Conservation (phyloP, 2,797 vertebrate genomes). For the Peromyscus aztecus region DNA sequence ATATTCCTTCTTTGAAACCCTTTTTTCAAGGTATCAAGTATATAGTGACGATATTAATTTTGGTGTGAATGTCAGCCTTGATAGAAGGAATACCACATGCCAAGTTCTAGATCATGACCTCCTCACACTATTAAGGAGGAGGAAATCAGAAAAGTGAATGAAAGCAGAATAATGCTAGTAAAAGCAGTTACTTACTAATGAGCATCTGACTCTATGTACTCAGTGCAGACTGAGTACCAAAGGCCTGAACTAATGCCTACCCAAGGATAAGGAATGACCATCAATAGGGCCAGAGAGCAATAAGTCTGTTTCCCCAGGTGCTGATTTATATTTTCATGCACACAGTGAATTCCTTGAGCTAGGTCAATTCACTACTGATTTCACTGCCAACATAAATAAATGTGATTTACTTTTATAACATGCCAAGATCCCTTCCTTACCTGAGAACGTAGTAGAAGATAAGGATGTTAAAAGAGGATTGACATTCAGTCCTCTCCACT, state of each 20-base stretch:
- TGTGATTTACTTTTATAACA: constrained; percentile 50
- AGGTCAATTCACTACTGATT: constrained; percentile 42
- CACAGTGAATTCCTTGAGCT: constrained; percentile 23
- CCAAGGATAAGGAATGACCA: not conserved
- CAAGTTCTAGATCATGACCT: constrained; percentile 28
- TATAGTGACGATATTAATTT: constrained; percentile 42
- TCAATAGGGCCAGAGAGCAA: not conserved
- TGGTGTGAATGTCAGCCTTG: constrained; percentile 31
- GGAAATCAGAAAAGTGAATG: not conserved
- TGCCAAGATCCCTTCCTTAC: not conserved
- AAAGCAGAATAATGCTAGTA: constrained; percentile 23
- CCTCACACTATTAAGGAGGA: constrained; percentile 42
- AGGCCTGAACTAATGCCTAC: not conserved
- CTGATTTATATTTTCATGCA: not conserved
- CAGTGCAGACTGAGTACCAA: not conserved
- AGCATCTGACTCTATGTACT: not conserved
- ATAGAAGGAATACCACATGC: constrained; percentile 41
- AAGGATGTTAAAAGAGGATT: constrained; percentile 22
- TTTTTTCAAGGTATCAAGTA: constrained; percentile 2
- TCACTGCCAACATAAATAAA: constrained; percentile 61
- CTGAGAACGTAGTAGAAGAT: not conserved
- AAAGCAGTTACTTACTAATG: not conserved
- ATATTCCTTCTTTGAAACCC: not conserved
- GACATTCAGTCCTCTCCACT: not conserved
- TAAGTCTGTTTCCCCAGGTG: not conserved